These are phyloP conservation scores for Zosterops hypoxanthus DNA, from an alignment of 2,113 vertebrate genomes.

Conservation along the genomic window DNA sequence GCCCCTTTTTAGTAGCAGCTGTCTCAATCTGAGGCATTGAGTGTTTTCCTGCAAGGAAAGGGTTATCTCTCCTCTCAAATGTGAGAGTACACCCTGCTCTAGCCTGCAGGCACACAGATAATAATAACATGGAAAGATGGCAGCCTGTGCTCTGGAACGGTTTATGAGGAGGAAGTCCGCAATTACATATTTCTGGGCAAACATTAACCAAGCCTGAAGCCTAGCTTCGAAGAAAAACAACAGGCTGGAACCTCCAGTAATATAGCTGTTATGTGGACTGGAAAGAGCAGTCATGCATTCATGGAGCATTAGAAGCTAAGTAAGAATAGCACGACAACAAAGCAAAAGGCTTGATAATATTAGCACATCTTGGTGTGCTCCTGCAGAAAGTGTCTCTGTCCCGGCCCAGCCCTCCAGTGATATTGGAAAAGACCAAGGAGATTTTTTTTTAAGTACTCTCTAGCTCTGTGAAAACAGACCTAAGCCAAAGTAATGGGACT, in stretches of 20 bases:
- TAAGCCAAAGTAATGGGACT: slow-evolving; percentile 43
- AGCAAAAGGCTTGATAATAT: background rate
- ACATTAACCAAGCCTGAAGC: slow-evolving; percentile 86
- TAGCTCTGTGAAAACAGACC: slow-evolving; percentile 37
- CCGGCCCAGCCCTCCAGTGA: background rate
- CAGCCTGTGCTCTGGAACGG: slow-evolving; percentile 80
- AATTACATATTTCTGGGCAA: slow-evolving; percentile 92
- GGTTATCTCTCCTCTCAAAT: slow-evolving; percentile 43
- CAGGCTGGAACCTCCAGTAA: slow-evolving; percentile 67
- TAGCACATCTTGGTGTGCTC: background rate
- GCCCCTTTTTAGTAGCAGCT: background rate
- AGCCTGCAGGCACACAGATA: slow-evolving; percentile 71
- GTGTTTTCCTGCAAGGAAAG: slow-evolving; percentile 54
- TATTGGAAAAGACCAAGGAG: background rate
- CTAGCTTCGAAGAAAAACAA: slow-evolving; percentile 77
- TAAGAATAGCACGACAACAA: background rate
- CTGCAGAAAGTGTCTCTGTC: background rate
- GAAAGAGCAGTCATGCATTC: slow-evolving; percentile 30
- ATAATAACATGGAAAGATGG: slow-evolving; percentile 74
- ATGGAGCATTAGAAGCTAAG: background rate
- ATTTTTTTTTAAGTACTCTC: background rate
- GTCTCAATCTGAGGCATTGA: background rate
- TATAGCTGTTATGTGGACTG: slow-evolving; percentile 50
- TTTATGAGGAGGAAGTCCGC: slow-evolving; percentile 88
- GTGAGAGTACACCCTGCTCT: slow-evolving; percentile 59